Base-by-base conservation (phyloP, 2,797 vertebrate genomes). In the Pelodytes ibericus region DNA sequence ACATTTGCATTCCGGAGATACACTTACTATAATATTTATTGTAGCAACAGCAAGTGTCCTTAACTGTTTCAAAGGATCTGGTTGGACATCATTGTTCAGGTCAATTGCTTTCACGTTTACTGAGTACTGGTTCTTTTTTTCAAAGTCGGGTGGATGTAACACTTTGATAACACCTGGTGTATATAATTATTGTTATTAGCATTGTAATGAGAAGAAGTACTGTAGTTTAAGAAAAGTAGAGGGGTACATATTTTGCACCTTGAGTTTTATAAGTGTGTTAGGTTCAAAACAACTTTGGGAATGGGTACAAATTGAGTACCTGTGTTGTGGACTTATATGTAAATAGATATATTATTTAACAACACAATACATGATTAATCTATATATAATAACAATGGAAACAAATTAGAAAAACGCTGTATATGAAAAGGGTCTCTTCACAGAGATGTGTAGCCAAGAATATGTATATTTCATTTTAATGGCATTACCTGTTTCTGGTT, bases 21-120 rank as follows among this genome's bases (percentile, higher is more conserved):
- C 58, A 72, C 81, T 84, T 85, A 88, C 74, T 60, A 71, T 75
- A 73, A 84, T 0, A 0, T 77, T 63, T 13, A 82, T 11, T 16
- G 24, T 82, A 24, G 82, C 80, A 11, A 69, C 25, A 80, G 53
- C n/a, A 51, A 73, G 81, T 15, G 16, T 20, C 13, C n/a, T 33
- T 22, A 81, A 82, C 2, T 85, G 65, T 41, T 73, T 81, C 3
- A 78, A 25, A 0, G 76, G 67, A 26, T 82, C 71, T 22, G 26
- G 31, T 39, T 81, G 44, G 29, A 11, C 11, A 16, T 83, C 80
- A 11, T 71, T 75, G 71, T 69, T 81, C 25, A 82, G 15, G 41
- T 86, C 69, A 63, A 44, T 31, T 4, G 58, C 16, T 81, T 33
- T 71, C 51, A 70, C 18, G 20, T 0, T 6, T 6, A 83, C 31